Conservation (phyloP, 2,888 invertebrate species). For the Phyto melanocephala region DNA sequence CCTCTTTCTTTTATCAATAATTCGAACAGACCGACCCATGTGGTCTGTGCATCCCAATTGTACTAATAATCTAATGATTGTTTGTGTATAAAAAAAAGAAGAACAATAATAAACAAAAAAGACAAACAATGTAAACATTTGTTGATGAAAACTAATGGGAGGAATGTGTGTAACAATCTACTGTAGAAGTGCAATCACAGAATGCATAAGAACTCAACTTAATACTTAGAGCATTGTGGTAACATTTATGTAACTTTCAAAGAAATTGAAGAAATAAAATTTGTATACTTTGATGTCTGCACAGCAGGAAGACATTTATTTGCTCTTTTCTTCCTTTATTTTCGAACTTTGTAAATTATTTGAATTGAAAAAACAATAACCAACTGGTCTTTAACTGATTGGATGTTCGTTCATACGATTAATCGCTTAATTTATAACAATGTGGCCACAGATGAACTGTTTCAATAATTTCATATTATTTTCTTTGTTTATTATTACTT, state of each 20-base stretch:
- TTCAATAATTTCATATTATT: neutral
- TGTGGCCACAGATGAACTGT: slow-evolving; percentile 55
- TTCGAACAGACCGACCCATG: slow-evolving; percentile 28
- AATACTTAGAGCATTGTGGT: slow-evolving; percentile 2
- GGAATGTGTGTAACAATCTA: slow-evolving; percentile 12
- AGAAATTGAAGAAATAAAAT: slow-evolving; percentile 24
- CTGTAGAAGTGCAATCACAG: slow-evolving; percentile 43
- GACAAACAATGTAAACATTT: slow-evolving; percentile 56
- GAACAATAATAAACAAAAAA: neutral
- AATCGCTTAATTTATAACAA: slow-evolving; percentile 22
- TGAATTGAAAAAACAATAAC: slow-evolving; percentile 55
- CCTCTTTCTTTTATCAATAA: slow-evolving; percentile 30
- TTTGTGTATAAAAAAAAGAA: slow-evolving; percentile 35
- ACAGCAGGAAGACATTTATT: slow-evolving; percentile 61
- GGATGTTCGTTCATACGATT: neutral
- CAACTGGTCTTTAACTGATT: slow-evolving; percentile 42
- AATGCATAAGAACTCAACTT: slow-evolving; percentile 25
- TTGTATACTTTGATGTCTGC: slow-evolving; percentile 60
- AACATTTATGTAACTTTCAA: neutral
- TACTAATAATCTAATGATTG: slow-evolving; percentile 44
- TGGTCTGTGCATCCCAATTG: slow-evolving; percentile 33
- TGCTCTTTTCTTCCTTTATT: slow-evolving; percentile 11
- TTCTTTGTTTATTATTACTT: neutral
- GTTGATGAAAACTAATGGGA: slow-evolving; percentile 3
- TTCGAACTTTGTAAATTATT: slow-evolving; percentile 35